Base-by-base conservation (phyloP, 2,113 vertebrate genomes). In the Megaceryle maxima region DNA sequence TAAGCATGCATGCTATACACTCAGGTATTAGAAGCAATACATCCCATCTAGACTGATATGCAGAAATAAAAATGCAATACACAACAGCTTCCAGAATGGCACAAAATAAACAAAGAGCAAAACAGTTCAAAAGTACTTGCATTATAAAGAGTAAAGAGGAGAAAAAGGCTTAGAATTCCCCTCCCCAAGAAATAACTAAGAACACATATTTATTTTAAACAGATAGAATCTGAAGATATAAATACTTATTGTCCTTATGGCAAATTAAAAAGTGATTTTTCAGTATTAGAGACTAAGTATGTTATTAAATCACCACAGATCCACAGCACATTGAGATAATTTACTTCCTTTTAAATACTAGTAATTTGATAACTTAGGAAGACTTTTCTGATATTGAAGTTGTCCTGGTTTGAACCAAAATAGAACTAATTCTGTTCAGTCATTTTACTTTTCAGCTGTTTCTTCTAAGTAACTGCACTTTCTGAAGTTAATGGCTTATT, bases 1-100 rank as follows among this genome's bases (percentile, higher is more conserved):
- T 16, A 81, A 48, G 29, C 17, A 53, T 62, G 15, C 20, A 53
- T 57, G 31, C 22, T 41, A 39, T 22, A 55, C 26, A 62, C 43
- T 66, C 31, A 44, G 16, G 11, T 31, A 13, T 37, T 50, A 2
- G 10, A 82, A 68, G 29, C 16, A 25, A 68, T 22, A 72, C 6
- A 69, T 11, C 4, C 16, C 28, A 76, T 11, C 10, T 22, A 39
- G 35, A 41, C 6, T 33, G 20, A 88, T 13, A 76, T 12, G 43
- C 25, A 72, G 16, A 31, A 74, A 53, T 50, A 63, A 88, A 90
- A 90, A 62, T 28, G 16, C 8, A 87, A 50, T 10, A 67, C 3
- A 3, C 1, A 26, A 62, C 31, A 57, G 21, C 25, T 9, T 72
- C 19, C 9, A 83, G 76, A 89, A 70, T 0, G 0, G 56, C 16